Conservation (phyloP, 2,797 vertebrate species). For the Lophotriccus pileatus region DNA sequence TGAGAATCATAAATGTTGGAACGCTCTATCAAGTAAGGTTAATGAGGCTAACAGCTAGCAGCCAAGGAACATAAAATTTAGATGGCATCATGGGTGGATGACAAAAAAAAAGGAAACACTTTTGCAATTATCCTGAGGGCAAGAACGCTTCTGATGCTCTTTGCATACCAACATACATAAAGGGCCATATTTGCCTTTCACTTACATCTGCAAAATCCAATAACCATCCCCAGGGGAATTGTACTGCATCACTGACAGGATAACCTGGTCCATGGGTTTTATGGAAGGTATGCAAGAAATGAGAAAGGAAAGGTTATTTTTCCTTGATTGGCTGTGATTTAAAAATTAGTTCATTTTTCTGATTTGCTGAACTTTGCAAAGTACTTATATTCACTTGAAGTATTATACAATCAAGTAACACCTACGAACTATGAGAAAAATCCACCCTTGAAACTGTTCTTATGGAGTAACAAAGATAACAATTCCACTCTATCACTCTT, state of each 20-base stretch:
- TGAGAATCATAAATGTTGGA: slow-evolving; percentile 59
- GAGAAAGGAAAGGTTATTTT: background rate
- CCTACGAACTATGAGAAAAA: background rate
- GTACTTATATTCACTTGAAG: background rate
- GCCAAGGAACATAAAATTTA: slow-evolving; percentile 57
- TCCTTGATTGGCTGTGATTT: background rate
- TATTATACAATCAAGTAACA: background rate
- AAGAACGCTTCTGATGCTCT: background rate
- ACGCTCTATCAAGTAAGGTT: slow-evolving; percentile 49
- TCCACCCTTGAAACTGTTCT: background rate
- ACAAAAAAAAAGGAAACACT: slow-evolving; percentile 37
- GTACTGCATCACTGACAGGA: background rate
- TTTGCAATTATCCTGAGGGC: slow-evolving; percentile 9
- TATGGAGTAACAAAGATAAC: background rate
- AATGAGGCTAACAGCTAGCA: slow-evolving; percentile 51
- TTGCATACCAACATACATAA: background rate
- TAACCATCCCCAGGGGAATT: background rate
- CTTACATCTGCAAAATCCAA: background rate
- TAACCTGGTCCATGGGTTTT: background rate
- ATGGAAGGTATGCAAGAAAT: background rate
- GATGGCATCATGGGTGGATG: slow-evolving; percentile 41
- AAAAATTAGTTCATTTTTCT: background rate
- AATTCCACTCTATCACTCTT: background rate
- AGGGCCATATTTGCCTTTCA: background rate
- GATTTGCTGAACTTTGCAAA: background rate